Evolutionary conservation across 2,113 vertebrate genomes (phyloP), one percentile per base, ranked within the genome.

Genomic region (Pteropus alecto): DNA sequence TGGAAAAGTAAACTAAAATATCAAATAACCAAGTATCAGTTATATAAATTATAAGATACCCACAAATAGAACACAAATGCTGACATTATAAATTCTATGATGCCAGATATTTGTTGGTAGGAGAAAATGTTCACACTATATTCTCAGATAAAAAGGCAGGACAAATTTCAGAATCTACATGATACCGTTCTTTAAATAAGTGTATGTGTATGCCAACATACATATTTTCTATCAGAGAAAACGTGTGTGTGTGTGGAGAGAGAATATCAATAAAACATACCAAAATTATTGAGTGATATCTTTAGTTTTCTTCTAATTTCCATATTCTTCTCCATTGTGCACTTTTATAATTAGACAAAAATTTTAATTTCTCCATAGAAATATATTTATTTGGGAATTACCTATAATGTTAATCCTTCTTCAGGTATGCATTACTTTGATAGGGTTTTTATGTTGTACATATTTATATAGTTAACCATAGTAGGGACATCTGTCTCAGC

Each of bases 271-370:
- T 58, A 46, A 35, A 78, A 78, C 2, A 46, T 8, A 89, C 16
- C 16, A 78, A 87, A 87, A 77, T 78, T 61, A 77, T 70, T 77
- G 21, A 92, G 18, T 65, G 12, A 18, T 95, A 60, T 61, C 30
- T 87, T 70, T 93, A 70, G 15, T 67, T 58, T 70, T 56, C 38
- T 71, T n/a, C 85, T 67, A 38, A 16, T 79, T 81, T n/a, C 16
- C 2, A 18, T 41, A 74, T 43, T 94, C 48, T 65, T 68, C 86
- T 74, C 67, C 33, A 65, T 35, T 78, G 22, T 81, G 28, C 4
- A 84, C 26, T 43, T 94, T 83, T n/a, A 4, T 91, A 87, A 87
- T 46, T 91, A 70, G 76, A 87, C 76, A 58, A 61, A 89, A 76
- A 54, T 41, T 41, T 30, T 54, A 13, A 60, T 16, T 73, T 92